Conservation (phyloP, 2,113 vertebrate genomes). For the Thinocorus orbignyianus region DNA sequence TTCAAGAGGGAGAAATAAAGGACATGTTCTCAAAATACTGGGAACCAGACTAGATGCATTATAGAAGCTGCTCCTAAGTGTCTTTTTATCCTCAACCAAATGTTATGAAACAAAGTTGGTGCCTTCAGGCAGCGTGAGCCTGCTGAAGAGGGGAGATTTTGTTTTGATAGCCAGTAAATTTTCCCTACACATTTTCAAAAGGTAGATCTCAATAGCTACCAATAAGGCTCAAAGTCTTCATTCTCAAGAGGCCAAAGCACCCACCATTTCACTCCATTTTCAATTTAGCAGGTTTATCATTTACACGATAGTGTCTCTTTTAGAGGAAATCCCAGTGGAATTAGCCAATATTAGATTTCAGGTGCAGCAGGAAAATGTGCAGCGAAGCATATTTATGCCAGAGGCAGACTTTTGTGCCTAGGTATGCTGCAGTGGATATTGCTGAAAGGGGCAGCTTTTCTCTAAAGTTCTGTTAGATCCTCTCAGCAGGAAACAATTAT, state of each 20-base stretch:
- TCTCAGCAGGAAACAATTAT: slow-evolving; percentile 63
- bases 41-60: neutral
- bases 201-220: neutral
- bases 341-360: neutral
- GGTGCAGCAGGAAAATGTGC: neutral
- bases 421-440: neutral
- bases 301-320: neutral
- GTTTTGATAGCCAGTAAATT: neutral
- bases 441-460: slow-evolving; percentile 58
- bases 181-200: neutral
- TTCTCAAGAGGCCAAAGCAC: neutral
- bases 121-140: neutral
- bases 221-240: neutral
- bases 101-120: neutral
- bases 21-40: neutral
- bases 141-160: neutral
- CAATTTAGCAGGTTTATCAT: neutral
- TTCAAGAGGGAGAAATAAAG: neutral
- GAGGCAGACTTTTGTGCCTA: neutral
- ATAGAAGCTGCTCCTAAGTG: neutral
- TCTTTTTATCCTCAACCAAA: neutral
- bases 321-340: neutral
- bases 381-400: neutral
- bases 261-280: neutral
- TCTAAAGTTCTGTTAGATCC: slow-evolving; percentile 45